Percentiles rank a stretch among this genome's conserved stretches.
These are phyloP conservation scores for Vidua chalybeata DNA, from an alignment of 2,113 vertebrate genomes.

Conservation along the genomic window DNA sequence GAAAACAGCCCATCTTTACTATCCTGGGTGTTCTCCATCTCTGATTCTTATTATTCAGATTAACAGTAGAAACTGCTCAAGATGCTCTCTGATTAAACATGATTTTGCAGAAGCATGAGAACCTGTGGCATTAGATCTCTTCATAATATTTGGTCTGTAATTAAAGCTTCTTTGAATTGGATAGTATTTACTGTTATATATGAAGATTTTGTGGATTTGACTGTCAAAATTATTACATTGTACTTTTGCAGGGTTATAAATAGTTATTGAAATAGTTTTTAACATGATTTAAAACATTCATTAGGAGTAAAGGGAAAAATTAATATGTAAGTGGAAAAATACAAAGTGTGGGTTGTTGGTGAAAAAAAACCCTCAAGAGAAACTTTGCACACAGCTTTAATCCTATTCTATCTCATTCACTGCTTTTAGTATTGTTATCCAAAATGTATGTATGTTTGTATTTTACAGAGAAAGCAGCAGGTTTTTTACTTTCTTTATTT, in stretches of 20 bases:
- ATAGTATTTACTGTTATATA: background rate
- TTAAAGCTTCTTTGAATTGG: background rate
- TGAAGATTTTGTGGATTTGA: background rate
- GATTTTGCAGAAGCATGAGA: background rate
- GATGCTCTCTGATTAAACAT: background rate
- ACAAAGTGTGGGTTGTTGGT: background rate
- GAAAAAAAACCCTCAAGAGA: background rate
- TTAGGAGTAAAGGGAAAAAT: background rate
- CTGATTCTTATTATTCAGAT: background rate
- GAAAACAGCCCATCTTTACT: background rate
- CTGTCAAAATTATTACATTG: background rate
- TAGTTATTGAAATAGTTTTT: background rate
- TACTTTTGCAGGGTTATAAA: background rate
- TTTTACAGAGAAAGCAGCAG: constrained; percentile 31
- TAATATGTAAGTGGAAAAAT: background rate
- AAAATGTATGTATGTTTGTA: constrained; percentile 37
- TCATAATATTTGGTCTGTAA: background rate
- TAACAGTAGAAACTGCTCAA: background rate
- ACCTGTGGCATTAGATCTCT: background rate
- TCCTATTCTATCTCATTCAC: constrained; percentile 8
- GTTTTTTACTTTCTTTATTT: constrained; percentile 46
- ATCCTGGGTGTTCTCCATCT: background rate
- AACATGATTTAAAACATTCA: background rate
- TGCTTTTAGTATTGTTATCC: constrained; percentile 29
- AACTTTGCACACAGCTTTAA: constrained; percentile 27